A percentile compares a stretch with the other conserved stretches of the same genome.
Conservation (phyloP, 2,797 vertebrate species). For the Mallotus villosus region DNA sequence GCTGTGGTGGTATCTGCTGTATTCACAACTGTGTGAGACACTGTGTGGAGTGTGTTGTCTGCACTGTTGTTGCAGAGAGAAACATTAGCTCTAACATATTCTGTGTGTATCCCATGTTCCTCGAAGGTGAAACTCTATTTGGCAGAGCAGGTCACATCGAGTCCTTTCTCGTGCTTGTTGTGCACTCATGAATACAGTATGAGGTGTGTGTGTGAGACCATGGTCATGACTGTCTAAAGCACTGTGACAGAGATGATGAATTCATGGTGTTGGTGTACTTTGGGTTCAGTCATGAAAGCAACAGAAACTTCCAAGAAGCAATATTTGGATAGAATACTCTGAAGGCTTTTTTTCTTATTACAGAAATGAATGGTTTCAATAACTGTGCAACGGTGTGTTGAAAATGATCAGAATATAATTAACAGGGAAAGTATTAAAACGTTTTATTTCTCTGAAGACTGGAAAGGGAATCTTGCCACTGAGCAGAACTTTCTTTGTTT, state of each 20-base stretch:
- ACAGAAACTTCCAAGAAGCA: slow-evolving; percentile 4
- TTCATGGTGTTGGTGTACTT: too few relatives aligned
- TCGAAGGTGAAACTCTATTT: neutral
- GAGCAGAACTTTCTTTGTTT: slow-evolving; percentile 75
- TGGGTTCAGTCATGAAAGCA: slow-evolving; percentile 19
- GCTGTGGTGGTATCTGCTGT: too few relatives aligned
- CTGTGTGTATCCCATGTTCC: slow-evolving; percentile 7
- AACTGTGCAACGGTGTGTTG: slow-evolving; percentile 89
- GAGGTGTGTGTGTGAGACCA: slow-evolving; percentile 19
- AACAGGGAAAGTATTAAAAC: slow-evolving; percentile 86
- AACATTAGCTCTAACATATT: neutral
- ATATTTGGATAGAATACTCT: slow-evolving; percentile 70
- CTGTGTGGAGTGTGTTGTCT: neutral
- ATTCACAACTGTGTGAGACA: slow-evolving; percentile 5
- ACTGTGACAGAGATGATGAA: too few relatives aligned
- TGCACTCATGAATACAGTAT: slow-evolving; percentile 7
- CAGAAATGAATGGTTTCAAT: slow-evolving; percentile 90
- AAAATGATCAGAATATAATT: slow-evolving; percentile 87
- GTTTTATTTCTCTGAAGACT: slow-evolving; percentile 76
- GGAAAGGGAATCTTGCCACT: slow-evolving; percentile 76
- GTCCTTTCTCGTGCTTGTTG: slow-evolving; percentile 12
- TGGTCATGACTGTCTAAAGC: neutral
- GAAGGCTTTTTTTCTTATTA: slow-evolving; percentile 78
- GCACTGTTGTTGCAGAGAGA: neutral
- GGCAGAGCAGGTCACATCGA: slow-evolving; percentile 18